Conservation (phyloP, 2,888 invertebrate genomes). For the Sarcophaga carnaria region DNA sequence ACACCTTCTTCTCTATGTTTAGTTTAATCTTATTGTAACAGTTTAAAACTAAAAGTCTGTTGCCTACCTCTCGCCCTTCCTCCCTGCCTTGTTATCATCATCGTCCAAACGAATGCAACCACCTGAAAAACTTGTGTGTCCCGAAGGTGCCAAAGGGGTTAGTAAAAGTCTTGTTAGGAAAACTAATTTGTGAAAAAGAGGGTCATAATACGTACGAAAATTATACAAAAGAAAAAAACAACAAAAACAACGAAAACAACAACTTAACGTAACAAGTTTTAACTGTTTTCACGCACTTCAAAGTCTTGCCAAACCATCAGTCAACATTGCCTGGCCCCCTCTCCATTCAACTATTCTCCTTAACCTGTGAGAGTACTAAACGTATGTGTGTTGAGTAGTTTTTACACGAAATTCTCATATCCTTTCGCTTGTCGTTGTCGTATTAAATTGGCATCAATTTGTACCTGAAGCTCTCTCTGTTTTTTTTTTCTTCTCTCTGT, state of each 20-base stretch:
- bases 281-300: slow-evolving; percentile 57
- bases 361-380: slow-evolving; percentile 6
- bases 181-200: slow-evolving; percentile 51
- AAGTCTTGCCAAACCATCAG: slow-evolving; percentile 15
- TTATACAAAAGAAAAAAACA: not conserved
- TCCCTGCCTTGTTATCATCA: not conserved
- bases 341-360: not conserved
- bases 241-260: slow-evolving; percentile 1
- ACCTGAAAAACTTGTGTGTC: slow-evolving; percentile 5
- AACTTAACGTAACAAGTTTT: slow-evolving; percentile 37
- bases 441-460: slow-evolving; percentile 66
- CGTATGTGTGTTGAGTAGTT: slow-evolving; percentile 27
- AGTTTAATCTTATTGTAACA: not conserved
- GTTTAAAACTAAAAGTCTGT: slow-evolving; percentile 20
- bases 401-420: slow-evolving; percentile 25
- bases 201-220: not conserved
- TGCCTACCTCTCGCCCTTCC: not conserved
- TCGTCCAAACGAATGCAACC: not conserved
- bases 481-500: not conserved
- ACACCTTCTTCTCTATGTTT: not conserved
- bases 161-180: slow-evolving; percentile 33
- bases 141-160: slow-evolving; percentile 11
- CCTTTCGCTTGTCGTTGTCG: not conserved
- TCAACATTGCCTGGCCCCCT: not conserved
- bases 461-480: slow-evolving; percentile 47